phyloP scores from a whole-genome alignment of 1,140 invertebrate genomes.

The Calycopis cecrops region DNA sequence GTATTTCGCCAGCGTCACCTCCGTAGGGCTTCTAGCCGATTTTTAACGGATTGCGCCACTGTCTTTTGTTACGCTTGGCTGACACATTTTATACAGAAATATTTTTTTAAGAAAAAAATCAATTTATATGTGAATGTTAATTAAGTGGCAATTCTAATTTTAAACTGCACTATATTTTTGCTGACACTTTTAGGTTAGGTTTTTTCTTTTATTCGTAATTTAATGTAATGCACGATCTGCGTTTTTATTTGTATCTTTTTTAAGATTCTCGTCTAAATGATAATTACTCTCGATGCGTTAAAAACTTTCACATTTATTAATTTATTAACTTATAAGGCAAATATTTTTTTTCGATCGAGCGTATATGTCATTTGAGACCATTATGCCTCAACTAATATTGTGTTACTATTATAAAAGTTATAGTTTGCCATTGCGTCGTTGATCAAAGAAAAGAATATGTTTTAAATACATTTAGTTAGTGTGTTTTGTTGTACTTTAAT shows the following conservation, averaged over 20 bases:
- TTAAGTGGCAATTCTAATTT: conserved; percentile 72
- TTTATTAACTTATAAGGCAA: conserved; percentile 51
- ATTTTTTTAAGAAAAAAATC: conserved; percentile 69
- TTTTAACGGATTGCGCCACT: conserved; percentile 42
- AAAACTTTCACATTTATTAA: conserved; percentile 51
- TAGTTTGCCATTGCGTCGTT: conserved; percentile 65
- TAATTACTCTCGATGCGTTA: conserved; percentile 42
- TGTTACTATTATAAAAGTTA: conserved; percentile 68
- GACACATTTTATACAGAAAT: conserved; percentile 73
- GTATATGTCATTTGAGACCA: conserved; percentile 41
- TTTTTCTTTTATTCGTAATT: conserved; percentile 68
- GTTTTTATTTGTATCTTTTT: conserved; percentile 64
- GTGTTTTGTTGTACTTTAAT: conserved; percentile 70
- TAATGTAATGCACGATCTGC: conserved; percentile 73
- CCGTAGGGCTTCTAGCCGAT: neutral
- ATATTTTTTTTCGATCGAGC: conserved; percentile 23
- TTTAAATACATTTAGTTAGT: conserved; percentile 68
- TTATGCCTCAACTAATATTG: conserved; percentile 58
- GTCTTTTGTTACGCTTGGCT: conserved; percentile 64
- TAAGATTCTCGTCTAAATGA: conserved; percentile 42
- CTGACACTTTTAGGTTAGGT: conserved; percentile 69
- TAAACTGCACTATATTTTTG: conserved; percentile 71
- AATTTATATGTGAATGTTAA: conserved; percentile 72
- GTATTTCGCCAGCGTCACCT: no score
- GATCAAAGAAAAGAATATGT: conserved; percentile 65